These are phyloP conservation scores for Theocolax elegans DNA, from an alignment of 1,140 invertebrate genomes.

Conservation along the genomic window DNA sequence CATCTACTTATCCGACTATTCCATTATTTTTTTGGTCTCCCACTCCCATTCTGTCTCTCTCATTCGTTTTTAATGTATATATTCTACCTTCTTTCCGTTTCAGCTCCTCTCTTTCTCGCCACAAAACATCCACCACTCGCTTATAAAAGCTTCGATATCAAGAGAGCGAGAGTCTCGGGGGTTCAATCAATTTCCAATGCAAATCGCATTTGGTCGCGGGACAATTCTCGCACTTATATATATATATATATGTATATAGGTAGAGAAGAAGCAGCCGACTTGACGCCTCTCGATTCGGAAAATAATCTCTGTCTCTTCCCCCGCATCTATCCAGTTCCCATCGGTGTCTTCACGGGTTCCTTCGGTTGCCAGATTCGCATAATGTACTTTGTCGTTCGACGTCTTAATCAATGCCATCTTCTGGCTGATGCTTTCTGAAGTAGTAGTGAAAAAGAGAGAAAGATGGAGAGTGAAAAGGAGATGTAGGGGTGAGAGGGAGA, in stretches of 20 bases:
- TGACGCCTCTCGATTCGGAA: slow-evolving; percentile 7
- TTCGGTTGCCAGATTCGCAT: neutral
- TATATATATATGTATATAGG: neutral
- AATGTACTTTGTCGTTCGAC: slow-evolving; percentile 8
- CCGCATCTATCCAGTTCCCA: neutral
- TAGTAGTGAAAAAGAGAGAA: neutral
- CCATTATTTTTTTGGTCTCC: too few relatives aligned
- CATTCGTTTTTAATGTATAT: too few relatives aligned
- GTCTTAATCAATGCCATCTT: slow-evolving; percentile 42
- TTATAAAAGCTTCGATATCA: neutral
- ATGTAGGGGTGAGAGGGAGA: too few relatives aligned
- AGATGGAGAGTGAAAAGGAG: neutral
- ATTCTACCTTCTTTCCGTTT: too few relatives aligned
- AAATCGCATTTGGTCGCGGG: slow-evolving; percentile 28
- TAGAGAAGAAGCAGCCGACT: neutral
- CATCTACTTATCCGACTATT: too few relatives aligned
- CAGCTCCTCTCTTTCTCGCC: neutral
- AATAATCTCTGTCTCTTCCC: slow-evolving; percentile 25
- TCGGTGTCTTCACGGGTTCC: neutral
- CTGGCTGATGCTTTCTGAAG: slow-evolving; percentile 11
- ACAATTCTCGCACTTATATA: slow-evolving; percentile 1
- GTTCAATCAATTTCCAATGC: slow-evolving; percentile 40
- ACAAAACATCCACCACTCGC: too few relatives aligned
- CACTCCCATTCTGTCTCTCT: too few relatives aligned
- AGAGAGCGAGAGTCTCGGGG: slow-evolving; percentile 8